Evolutionary conservation across 1,140 invertebrate genomes (phyloP).

Genomic region (Ylistrum balloti): DNA sequence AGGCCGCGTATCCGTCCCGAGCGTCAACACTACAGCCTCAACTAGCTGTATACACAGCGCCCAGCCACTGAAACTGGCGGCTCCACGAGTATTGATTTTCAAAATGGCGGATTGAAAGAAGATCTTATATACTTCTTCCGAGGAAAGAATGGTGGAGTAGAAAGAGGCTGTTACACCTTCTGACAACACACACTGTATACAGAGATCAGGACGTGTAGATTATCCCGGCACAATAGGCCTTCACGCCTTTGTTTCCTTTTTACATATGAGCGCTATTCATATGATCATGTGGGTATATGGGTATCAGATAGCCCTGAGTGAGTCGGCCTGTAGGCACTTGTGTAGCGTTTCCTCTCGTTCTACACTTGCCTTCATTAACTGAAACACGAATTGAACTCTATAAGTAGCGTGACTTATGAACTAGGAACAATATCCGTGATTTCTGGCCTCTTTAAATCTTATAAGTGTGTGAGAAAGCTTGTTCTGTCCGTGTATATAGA

Average conservation of each 20-base stretch:
- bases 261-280: slow-evolving; percentile 27
- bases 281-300: neutral
- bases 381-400: neutral
- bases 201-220: slow-evolving; percentile 29
- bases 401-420: slow-evolving; percentile 16
- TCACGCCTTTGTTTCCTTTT: slow-evolving; percentile 4
- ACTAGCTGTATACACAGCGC: slow-evolving; percentile 6
- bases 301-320: neutral
- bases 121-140: neutral
- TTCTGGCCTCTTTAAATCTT: neutral
- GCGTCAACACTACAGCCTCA: neutral
- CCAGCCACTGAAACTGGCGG: slow-evolving; percentile 28
- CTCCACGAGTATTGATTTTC: slow-evolving; percentile 32
- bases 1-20: neutral
- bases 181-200: slow-evolving; percentile 30
- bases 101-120: slow-evolving; percentile 38
- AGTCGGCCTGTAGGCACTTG: neutral
- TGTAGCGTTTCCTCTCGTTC: neutral
- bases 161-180: neutral
- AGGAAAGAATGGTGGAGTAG: neutral
- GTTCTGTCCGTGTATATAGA: neutral
- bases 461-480: neutral
- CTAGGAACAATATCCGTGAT: slow-evolving; percentile 24
- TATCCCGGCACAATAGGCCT: neutral
- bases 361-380: neutral